phyloP scores from a whole-genome alignment of 2,888 invertebrate genomes.

The Gymnoscelis rufifasciata region DNA sequence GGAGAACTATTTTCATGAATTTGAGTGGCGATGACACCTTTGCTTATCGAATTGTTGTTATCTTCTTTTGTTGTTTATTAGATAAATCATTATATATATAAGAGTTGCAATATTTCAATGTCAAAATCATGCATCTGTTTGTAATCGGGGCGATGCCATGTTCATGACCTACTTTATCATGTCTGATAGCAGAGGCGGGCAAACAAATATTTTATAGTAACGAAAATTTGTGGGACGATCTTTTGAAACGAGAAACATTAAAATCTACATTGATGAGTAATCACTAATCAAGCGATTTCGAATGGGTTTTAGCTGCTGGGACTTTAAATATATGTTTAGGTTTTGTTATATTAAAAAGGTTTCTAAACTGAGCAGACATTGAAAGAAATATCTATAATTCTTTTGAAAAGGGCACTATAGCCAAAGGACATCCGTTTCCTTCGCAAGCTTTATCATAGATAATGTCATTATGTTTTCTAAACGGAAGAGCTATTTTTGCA shows the following conservation, averaged over 20 bases:
- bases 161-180: conserved; percentile 13
- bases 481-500: conserved; percentile 47
- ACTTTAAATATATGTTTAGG: neutral
- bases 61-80: neutral
- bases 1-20: neutral
- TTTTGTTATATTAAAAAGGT: neutral
- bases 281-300: no score
- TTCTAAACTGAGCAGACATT: conserved; percentile 4
- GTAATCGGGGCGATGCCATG: conserved; percentile 1
- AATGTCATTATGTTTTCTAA: conserved; percentile 47
- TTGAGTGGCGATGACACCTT: no score
- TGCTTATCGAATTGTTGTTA: neutral
- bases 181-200: no score
- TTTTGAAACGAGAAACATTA: no score
- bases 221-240: no score
- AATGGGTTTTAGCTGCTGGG: no score
- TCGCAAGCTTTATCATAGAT: conserved; percentile 53
- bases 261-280: no score
- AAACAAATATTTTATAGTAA: no score
- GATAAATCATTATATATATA: no score
- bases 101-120: neutral
- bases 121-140: conserved; percentile 1
- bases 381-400: conserved; percentile 41
- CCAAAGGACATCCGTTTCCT: conserved; percentile 74
- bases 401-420: conserved; percentile 46